Evolutionary conservation across 1,140 invertebrate species (phyloP), one percentile per base, ranked within the genome.

Genomic region (Pristionchus pacificus): DNA sequence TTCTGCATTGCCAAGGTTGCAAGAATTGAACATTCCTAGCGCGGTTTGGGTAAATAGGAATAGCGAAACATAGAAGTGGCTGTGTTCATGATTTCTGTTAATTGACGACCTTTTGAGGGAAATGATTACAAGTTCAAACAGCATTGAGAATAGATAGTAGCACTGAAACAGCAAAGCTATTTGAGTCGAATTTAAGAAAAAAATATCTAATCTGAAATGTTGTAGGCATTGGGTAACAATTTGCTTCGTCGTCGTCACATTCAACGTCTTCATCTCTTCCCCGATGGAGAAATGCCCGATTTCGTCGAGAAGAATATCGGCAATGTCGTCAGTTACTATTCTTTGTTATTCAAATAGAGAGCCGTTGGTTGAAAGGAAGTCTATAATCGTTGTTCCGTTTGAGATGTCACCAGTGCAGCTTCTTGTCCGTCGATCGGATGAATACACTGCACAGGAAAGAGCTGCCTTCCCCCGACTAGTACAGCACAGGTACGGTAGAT

Each of bases 241-340:
- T 30, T 75, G 3, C 32, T 78, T 14, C 72, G 78, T 30, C 65
- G 81, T 55, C 55, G 49, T 2, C 73, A 72, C 25, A 76, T 80
- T 28, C 72, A 80, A 65, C 80, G 82, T 55, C 68, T 83, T n/a
- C 81, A 83, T 69, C 69, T 84, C 15, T 83, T 83, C 38, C 65
- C 81, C n/a, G 81, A 83, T 55, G 49, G 27, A 19, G 80, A 84
- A 28, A 75, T 83, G 58, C 82, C 81, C 29, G 77, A 78, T 32
- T 78, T 80, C 64, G 65, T 83, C 10, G 32, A 64, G 14, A 65
- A 73, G 55, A 83, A 83, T 38, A 75, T 83, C 60, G 78, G 80
- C 60, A 84, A 77, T 73, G 82, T 83, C 60, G 77, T 66, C 2
- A 29, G 19, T 68, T 6, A 60, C 6, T 10, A 13, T 25, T 6